Evolutionary conservation across 2,888 invertebrate species (phyloP).

Genomic region (Caenorhabditis sinica): DNA sequence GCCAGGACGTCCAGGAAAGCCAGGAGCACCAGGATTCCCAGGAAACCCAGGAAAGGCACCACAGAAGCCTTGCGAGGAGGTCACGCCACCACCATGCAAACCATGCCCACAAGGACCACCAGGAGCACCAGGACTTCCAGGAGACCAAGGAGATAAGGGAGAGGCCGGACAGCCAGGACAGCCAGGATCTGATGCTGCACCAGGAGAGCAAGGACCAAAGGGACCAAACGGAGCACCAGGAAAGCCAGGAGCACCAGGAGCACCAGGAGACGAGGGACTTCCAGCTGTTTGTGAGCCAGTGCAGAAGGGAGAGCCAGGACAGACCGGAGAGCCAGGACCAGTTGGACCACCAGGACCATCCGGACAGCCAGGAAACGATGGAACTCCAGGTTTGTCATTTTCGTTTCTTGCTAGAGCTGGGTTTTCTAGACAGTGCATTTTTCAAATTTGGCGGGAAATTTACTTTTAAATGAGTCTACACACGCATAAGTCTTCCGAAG

Average conservation of each 20-base stretch:
- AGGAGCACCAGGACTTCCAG: constrained; percentile 77
- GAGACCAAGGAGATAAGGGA: constrained; percentile 76
- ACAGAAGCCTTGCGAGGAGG: constrained; percentile 78
- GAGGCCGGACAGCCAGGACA: constrained; percentile 74
- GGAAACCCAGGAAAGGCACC: constrained; percentile 79
- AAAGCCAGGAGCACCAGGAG: constrained; percentile 75
- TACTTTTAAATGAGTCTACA: no score
- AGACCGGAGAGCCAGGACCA: constrained; percentile 77
- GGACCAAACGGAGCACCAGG: constrained; percentile 78
- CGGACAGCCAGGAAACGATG: constrained; percentile 74
- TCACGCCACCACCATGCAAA: constrained; percentile 74
- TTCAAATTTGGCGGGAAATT: no score
- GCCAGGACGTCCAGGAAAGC: constrained; percentile 73
- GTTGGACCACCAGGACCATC: constrained; percentile 75
- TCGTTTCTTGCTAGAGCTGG: not conserved
- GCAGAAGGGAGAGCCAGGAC: constrained; percentile 75
- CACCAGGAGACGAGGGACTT: constrained; percentile 72
- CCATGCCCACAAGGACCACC: constrained; percentile 76
- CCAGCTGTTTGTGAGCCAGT: constrained; percentile 73
- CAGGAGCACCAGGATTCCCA: constrained; percentile 78
- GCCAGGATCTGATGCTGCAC: constrained; percentile 71
- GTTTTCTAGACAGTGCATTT: no score
- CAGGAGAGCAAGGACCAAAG: constrained; percentile 76
- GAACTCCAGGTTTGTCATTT: constrained; percentile 59
- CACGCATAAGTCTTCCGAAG: no score